phyloP scores from a whole-genome alignment of 2,113 vertebrate genomes.

The Trematocara unimaculatum region DNA sequence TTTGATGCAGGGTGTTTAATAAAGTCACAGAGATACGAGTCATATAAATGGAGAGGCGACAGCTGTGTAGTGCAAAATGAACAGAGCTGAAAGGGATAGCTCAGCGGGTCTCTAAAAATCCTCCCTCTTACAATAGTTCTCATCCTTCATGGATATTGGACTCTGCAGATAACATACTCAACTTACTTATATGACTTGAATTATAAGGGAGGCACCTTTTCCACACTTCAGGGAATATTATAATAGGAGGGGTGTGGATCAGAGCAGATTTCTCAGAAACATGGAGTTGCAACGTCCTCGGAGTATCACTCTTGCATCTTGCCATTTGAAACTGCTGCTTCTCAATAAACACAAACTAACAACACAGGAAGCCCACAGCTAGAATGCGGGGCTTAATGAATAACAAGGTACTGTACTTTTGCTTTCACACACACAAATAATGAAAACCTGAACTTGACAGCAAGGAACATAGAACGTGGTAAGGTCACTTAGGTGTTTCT shows the following conservation, averaged over 20 bases:
- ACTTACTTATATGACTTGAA: background rate
- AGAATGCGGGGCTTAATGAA: constrained; percentile 6
- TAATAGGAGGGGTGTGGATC: background rate
- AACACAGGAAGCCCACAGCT: background rate
- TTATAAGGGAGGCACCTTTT: background rate
- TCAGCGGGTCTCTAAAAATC: background rate
- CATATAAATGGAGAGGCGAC: background rate
- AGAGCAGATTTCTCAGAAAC: background rate
- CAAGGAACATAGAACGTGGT: background rate
- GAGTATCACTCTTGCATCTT: background rate
- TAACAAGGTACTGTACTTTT: constrained; percentile 30
- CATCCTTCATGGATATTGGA: constrained; percentile 10
- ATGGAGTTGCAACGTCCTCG: background rate
- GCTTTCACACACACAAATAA: background rate
- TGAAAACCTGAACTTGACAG: background rate
- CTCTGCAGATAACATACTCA: background rate
- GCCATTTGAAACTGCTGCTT: background rate
- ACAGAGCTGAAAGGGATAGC: background rate
- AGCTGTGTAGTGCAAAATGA: background rate
- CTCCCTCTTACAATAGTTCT: background rate
- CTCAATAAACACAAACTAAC: background rate
- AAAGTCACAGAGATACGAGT: background rate
- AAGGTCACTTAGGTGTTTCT: background rate
- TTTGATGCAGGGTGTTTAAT: background rate
- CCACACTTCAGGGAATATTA: background rate